These are phyloP conservation scores for Scrobipalpa costella DNA, from an alignment of 2,888 invertebrate species.

Conservation along the genomic window DNA sequence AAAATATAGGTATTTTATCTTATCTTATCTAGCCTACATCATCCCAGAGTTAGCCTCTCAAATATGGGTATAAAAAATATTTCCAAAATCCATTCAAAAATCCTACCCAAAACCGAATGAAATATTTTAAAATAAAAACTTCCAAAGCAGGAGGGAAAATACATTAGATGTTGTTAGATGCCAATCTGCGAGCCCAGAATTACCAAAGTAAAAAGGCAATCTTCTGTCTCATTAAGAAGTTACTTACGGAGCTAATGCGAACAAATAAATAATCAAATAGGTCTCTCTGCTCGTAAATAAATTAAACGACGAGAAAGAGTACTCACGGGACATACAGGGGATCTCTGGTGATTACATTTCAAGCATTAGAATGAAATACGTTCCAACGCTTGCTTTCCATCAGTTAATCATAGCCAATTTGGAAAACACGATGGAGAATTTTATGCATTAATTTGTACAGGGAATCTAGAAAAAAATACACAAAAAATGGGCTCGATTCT, in stretches of 20 bases:
- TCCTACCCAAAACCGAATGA: background rate
- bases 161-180: background rate
- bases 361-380: conserved; percentile 6
- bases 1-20: too few relatives aligned
- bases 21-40: too few relatives aligned
- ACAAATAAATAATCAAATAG: conserved; percentile 24
- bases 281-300: conserved; percentile 20
- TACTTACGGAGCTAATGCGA: conserved; percentile 24
- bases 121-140: background rate
- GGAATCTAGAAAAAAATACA: background rate
- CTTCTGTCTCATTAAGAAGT: conserved; percentile 24
- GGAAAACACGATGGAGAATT: background rate
- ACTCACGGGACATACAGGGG: conserved; percentile 20
- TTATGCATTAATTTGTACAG: background rate
- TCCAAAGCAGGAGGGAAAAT: background rate
- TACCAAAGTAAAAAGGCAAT: conserved; percentile 23
- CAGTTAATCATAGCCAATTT: background rate
- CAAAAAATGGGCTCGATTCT: too few relatives aligned
- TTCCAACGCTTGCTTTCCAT: background rate
- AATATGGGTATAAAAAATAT: too few relatives aligned
- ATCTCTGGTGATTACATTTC: conserved; percentile 6
- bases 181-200: conserved; percentile 8
- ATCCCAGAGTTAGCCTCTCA: too few relatives aligned
- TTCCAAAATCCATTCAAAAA: too few relatives aligned
- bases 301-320: conserved; percentile 21